A percentile compares a stretch with the other conserved stretches of the same genome.
Evolutionary conservation across 2,113 vertebrate genomes (phyloP).

Genomic region (Collichthys lucidus): DNA sequence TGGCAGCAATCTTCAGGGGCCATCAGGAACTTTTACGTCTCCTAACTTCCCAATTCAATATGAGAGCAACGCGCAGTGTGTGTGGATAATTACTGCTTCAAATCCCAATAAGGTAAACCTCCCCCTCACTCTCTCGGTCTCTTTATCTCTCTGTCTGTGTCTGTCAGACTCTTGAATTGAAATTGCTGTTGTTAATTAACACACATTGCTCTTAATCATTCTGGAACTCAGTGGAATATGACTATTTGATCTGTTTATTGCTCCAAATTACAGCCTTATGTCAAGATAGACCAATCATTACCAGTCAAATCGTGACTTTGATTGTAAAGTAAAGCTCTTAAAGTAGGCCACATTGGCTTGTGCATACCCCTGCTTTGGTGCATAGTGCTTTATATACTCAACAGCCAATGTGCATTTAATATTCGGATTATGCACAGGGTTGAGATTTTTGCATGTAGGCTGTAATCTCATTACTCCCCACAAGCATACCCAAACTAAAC

Average conservation of each 20-base stretch:
- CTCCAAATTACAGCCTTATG: neutral
- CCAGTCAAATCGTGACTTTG: neutral
- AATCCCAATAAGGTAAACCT: conserved; percentile 85
- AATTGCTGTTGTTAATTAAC: neutral
- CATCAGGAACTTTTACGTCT: conserved; percentile 85
- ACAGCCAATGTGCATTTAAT: neutral
- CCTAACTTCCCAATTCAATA: conserved; percentile 88
- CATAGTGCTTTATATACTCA: neutral
- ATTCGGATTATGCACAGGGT: conserved; percentile 3
- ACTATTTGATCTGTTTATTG: neutral
- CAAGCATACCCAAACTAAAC: neutral
- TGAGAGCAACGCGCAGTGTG: conserved; percentile 88
- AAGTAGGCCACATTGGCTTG: neutral
- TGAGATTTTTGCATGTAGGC: neutral
- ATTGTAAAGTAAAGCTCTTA: neutral
- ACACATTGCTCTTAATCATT: neutral
- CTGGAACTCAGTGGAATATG: neutral
- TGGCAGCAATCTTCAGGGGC: conserved; percentile 86
- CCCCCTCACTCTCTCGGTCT: neutral
- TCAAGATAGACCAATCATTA: neutral
- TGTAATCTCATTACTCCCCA: conserved; percentile 11
- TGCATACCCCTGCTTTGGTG: neutral
- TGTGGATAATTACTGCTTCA: conserved; percentile 87
- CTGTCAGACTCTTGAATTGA: conserved; percentile 1
- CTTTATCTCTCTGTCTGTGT: neutral